Conservation (phyloP, 2,797 vertebrate genomes). For the Sebastes hopkinsi region DNA sequence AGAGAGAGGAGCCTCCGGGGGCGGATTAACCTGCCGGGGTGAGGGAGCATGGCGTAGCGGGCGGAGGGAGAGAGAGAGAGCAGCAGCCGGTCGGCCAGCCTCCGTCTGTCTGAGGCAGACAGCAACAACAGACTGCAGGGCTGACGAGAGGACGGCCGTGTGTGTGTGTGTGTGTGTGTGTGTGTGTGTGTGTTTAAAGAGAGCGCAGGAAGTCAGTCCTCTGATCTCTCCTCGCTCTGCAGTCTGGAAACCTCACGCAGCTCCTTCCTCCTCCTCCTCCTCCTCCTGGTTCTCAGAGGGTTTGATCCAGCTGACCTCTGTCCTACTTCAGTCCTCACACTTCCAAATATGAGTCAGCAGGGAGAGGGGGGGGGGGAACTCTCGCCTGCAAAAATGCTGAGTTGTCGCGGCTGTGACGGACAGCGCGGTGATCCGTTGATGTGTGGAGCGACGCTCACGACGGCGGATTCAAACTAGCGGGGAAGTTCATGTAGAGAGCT, state of each 20-base stretch:
- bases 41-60: constrained; percentile 37
- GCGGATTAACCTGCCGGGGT: constrained; percentile 19
- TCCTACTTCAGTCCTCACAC: constrained; percentile 43
- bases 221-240: constrained; percentile 46
- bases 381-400: constrained; percentile 5
- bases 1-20: constrained; percentile 2
- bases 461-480: too few relatives aligned
- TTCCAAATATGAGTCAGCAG: constrained; percentile 20
- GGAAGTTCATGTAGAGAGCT: background rate
- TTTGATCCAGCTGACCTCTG: constrained; percentile 46
- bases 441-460: background rate
- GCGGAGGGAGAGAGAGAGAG: constrained; percentile 12
- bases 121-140: constrained; percentile 54
- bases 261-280: background rate
- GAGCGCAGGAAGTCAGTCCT: constrained; percentile 33
- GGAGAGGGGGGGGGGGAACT: background rate
- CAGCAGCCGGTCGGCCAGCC: constrained; percentile 25
- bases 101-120: constrained; percentile 43
- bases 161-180: background rate
- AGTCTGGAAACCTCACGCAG: constrained; percentile 37
- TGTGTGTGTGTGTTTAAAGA: constrained; percentile 28
- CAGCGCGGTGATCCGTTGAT: background rate
- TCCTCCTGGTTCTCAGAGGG: background rate
- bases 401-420: background rate
- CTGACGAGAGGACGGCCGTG: constrained; percentile 19